Evolutionary conservation across 2,888 invertebrate species (phyloP).

Genomic region (Scaptomyza polygonia): DNA sequence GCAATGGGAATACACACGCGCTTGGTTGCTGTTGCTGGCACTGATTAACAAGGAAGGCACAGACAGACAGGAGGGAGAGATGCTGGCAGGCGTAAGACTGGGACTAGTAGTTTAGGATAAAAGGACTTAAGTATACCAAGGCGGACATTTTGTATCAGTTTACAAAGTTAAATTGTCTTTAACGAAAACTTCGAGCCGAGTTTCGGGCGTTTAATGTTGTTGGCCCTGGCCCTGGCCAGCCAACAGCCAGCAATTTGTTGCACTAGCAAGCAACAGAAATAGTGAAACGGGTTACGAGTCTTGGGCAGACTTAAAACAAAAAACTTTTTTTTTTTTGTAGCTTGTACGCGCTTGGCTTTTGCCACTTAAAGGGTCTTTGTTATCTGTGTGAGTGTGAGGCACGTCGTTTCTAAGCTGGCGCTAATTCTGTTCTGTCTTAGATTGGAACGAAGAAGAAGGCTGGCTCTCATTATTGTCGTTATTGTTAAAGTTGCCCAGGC

Average conservation of each 20-base stretch:
- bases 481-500: constrained; percentile 58
- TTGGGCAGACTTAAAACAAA: constrained; percentile 42
- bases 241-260: constrained; percentile 61
- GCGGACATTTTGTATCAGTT: constrained; percentile 78
- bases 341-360: constrained; percentile 33
- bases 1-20: neutral
- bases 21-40: constrained; percentile 27
- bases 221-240: constrained; percentile 14
- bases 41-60: constrained; percentile 57
- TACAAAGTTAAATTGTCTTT: constrained; percentile 79
- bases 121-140: constrained; percentile 69
- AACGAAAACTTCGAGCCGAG: constrained; percentile 70
- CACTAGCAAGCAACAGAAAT: constrained; percentile 38
- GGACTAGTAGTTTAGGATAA: constrained; percentile 51
- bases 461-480: constrained; percentile 72
- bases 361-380: constrained; percentile 46
- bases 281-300: constrained; percentile 33
- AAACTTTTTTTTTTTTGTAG: constrained; percentile 57
- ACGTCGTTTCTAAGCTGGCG: constrained; percentile 24
- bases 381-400: constrained; percentile 16
- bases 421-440: constrained; percentile 30
- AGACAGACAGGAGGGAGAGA: neutral
- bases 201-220: constrained; percentile 26
- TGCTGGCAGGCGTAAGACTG: neutral
- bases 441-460: constrained; percentile 12